Base-by-base conservation (phyloP, 1,140 invertebrate species). In the Saxidomus purpurata region DNA sequence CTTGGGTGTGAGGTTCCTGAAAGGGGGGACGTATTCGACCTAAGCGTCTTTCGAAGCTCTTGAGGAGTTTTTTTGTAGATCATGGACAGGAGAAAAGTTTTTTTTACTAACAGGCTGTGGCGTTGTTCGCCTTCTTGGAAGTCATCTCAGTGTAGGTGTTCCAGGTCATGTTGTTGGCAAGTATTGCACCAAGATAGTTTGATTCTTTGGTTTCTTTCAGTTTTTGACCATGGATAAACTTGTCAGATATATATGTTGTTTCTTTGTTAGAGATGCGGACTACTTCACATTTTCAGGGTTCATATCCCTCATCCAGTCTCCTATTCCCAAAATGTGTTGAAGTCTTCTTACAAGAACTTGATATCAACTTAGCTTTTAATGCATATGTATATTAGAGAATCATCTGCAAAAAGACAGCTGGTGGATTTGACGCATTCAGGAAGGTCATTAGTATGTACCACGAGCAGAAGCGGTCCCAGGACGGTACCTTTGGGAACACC, bases 401-500 rank as follows among this genome's bases (percentile, higher is more conserved):
- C 81, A 69, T 84, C 61, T 13, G 81, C 81, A 84, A 69, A 84
- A 25, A 84, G 31, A 8, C 81, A 13, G n/a, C 36, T 31, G 17
- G 25, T 28, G 22, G 34, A 47, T 74, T 71, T 49, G 6, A 85
- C n/a, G 9, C 9, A 19, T 15, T 85, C 67, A 0, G 67, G 63
- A 31, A 71, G 40, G 40, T 85, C 63, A 74, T 49, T 85, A n/a
- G 49, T 85, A 28, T 85, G 52, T 2, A 31, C 63, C 25, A 85
- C 40, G 47, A 85, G 92, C n/a, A 91, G 79, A 11, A 91, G 9
- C 9, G 86, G 91, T 22, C 87, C 82, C 11, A 93, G 47, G 38
- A 93, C 63, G 6, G 80, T 85, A 11, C 92, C 91, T 69, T 90
- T 71, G 4, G 87, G 85, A 22, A 92, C 91, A 15, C 91, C 89